A percentile compares a stretch with the other conserved stretches of the same genome.
Evolutionary conservation across 2,888 invertebrate species (phyloP).

Genomic region (Craniophora ligustri): DNA sequence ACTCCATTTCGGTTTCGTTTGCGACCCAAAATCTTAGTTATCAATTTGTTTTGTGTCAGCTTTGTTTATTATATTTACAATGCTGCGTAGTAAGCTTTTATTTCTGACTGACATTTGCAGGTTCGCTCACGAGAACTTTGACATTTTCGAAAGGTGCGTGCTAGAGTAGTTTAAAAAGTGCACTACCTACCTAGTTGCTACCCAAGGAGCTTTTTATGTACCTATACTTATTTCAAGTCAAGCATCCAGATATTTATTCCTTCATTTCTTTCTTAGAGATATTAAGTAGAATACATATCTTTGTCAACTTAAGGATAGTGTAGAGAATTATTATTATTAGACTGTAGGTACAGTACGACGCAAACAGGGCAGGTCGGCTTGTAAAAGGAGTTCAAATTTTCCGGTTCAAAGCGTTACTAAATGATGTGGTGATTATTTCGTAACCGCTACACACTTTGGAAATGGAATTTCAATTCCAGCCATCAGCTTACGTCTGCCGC

Average conservation of each 20-base stretch:
- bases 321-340: too few species aligned
- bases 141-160: constrained; percentile 24
- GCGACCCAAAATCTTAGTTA: constrained; percentile 46
- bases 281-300: too few species aligned
- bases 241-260: too few species aligned
- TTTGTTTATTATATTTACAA: constrained; percentile 44
- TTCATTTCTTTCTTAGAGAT: too few species aligned
- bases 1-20: constrained; percentile 52
- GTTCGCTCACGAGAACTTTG: constrained; percentile 29
- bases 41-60: constrained; percentile 23
- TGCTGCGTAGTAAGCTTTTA: constrained; percentile 34
- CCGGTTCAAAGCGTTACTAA: constrained; percentile 32
- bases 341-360: too few species aligned
- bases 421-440: constrained; percentile 45
- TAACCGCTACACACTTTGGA: constrained; percentile 55
- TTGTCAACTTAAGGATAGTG: too few species aligned
- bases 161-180: constrained; percentile 9
- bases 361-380: too few species aligned
- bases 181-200: not conserved
- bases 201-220: not conserved
- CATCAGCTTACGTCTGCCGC: constrained; percentile 66
- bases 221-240: not conserved
- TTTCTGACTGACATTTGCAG: constrained; percentile 34
- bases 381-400: constrained; percentile 26
- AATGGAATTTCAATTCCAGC: constrained; percentile 59